Evolutionary conservation across 2,797 vertebrate genomes (phyloP).

Genomic region (Balearica regulorum): DNA sequence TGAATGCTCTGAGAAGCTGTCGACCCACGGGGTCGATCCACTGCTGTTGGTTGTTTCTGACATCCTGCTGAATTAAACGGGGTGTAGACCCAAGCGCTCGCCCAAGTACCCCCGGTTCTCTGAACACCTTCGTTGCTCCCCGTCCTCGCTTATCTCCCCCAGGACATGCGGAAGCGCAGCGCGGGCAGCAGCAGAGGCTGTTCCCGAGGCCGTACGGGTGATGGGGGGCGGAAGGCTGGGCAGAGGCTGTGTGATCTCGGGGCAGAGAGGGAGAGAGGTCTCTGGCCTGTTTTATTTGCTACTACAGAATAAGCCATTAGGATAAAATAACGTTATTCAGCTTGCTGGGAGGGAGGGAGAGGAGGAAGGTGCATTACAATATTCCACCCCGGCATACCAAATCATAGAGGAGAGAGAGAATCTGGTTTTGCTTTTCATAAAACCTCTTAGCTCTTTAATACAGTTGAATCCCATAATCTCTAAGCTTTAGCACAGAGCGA

Average conservation of each 20-base stretch:
- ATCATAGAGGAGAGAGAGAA: not conserved
- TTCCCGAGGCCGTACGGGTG: rapidly evolving
- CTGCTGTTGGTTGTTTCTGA: rapidly evolving
- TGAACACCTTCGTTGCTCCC: rapidly evolving
- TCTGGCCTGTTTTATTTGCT: not conserved
- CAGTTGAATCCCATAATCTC: not conserved
- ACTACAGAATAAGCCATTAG: not conserved
- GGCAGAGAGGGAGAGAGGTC: not conserved
- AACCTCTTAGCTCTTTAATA: not conserved
- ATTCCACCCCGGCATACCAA: not conserved
- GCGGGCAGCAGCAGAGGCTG: not conserved
- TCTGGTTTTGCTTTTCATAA: not conserved
- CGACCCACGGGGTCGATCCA: rapidly evolving
- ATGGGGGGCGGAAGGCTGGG: no score
- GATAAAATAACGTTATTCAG: rapidly evolving
- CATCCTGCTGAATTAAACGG: rapidly evolving
- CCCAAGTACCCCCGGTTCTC: not conserved
- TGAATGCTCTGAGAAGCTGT: not conserved
- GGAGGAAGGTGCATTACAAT: not conserved
- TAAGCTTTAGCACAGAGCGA: not conserved
- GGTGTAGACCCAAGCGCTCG: no score
- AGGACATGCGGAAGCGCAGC: rapidly evolving
- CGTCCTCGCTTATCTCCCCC: rapidly evolving
- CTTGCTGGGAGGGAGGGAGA: not conserved
- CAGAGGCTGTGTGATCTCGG: not conserved